Conservation (phyloP, 2,113 vertebrate genomes). For the Neomonachus schauinslandi region DNA sequence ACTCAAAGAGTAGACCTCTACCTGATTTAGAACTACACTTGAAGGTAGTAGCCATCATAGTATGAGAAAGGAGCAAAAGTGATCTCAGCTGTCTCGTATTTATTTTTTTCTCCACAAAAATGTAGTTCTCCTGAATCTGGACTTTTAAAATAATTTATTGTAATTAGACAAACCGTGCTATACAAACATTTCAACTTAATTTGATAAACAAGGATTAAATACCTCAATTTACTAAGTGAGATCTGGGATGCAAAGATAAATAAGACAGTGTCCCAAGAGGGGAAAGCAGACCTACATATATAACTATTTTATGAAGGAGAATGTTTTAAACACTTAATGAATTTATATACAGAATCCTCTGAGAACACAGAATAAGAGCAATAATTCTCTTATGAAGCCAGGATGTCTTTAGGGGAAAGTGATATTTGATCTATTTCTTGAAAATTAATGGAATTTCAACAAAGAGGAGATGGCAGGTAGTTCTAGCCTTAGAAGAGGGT, state of each 20-base stretch:
- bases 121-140: not conserved
- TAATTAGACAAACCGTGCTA: not conserved
- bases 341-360: not conserved
- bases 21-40: not conserved
- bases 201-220: not conserved
- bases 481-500: not conserved
- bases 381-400: not conserved
- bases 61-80: not conserved
- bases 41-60: not conserved
- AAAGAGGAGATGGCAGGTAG: not conserved
- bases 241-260: not conserved
- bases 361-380: not conserved
- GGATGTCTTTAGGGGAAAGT: not conserved
- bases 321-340: not conserved
- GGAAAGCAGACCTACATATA: not conserved
- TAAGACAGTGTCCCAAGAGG: not conserved
- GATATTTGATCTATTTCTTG: not conserved
- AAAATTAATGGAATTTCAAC: not conserved
- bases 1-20: not conserved
- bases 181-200: not conserved
- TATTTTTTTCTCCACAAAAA: not conserved
- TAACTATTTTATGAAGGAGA: not conserved
- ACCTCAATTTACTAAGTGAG: not conserved
- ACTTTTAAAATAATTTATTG: slow-evolving; percentile 2
- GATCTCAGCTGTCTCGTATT: not conserved